These are phyloP conservation scores for Eudemis profundana DNA, from an alignment of 2,888 invertebrate genomes.

Conservation along the genomic window DNA sequence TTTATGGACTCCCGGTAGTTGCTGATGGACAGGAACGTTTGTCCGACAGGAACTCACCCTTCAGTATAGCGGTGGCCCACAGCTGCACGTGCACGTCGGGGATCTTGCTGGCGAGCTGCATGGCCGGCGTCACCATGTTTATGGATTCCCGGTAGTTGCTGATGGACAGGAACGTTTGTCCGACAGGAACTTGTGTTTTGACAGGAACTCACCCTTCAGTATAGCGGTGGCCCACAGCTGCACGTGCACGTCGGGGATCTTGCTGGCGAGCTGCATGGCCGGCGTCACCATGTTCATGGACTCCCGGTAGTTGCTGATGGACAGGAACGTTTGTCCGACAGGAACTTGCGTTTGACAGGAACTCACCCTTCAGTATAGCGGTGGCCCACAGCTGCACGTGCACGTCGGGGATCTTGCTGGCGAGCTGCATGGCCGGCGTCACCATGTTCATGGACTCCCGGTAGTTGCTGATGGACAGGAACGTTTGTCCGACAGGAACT, in stretches of 20 bases:
- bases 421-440: conserved; percentile 98
- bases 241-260: conserved; percentile 99
- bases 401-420: conserved; percentile 99
- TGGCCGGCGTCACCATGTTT: conserved; percentile 99
- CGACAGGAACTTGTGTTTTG: no score
- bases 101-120: conserved; percentile 99
- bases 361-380: no score
- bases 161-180: no score
- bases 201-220: no score
- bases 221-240: no score
- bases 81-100: conserved; percentile 99
- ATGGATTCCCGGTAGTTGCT: conserved; percentile 98
- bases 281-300: conserved; percentile 99
- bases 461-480: conserved; percentile 96
- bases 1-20: conserved; percentile 99
- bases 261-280: conserved; percentile 98
- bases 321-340: no score
- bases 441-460: conserved; percentile 99
- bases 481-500: no score
- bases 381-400: conserved; percentile 99
- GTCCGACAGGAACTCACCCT: no score
- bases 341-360: no score
- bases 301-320: no score
- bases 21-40: no score
- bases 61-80: no score